phyloP scores from a whole-genome alignment of 64 coral and sea anemone genomes.

The Anthopleura sola region DNA sequence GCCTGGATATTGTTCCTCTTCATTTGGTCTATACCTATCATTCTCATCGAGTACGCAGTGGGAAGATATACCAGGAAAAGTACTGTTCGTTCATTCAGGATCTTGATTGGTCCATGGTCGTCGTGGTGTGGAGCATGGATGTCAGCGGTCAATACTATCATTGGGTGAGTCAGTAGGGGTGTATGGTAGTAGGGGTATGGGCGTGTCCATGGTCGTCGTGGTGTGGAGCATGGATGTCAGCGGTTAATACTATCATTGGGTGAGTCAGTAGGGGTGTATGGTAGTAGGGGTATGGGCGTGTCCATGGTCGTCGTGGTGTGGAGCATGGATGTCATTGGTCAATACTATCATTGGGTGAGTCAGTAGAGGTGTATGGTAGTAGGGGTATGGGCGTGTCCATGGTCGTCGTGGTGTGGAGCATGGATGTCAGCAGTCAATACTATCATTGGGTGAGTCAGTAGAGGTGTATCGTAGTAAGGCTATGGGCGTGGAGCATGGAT shows the following conservation, averaged over 20 bases:
- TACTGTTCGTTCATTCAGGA: slow-evolving; percentile 68
- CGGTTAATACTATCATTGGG: slow-evolving; percentile 50
- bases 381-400: slow-evolving; percentile 17
- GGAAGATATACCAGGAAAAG: slow-evolving; percentile 72
- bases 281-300: not conserved
- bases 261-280: slow-evolving; percentile 21
- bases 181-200: not conserved
- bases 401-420: slow-evolving; percentile 81
- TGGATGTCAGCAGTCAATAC: slow-evolving; percentile 57
- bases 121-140: slow-evolving; percentile 87
- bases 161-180: slow-evolving; percentile 46
- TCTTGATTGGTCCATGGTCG: slow-evolving; percentile 67
- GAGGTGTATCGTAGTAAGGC: not conserved
- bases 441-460: slow-evolving; percentile 56
- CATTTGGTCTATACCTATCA: slow-evolving; percentile 77
- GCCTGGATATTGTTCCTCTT: slow-evolving; percentile 70
- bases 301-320: slow-evolving; percentile 79
- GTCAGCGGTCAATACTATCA: slow-evolving; percentile 34
- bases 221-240: slow-evolving; percentile 80
- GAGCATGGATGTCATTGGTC: slow-evolving; percentile 66
- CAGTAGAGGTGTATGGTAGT: not conserved
- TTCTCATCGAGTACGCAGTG: slow-evolving; percentile 74
- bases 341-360: slow-evolving; percentile 56
- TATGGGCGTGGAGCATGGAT: slow-evolving; percentile 61
- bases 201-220: slow-evolving; percentile 60